Conservation (phyloP, 2,888 invertebrate genomes). For the Aspidiotus destructor region DNA sequence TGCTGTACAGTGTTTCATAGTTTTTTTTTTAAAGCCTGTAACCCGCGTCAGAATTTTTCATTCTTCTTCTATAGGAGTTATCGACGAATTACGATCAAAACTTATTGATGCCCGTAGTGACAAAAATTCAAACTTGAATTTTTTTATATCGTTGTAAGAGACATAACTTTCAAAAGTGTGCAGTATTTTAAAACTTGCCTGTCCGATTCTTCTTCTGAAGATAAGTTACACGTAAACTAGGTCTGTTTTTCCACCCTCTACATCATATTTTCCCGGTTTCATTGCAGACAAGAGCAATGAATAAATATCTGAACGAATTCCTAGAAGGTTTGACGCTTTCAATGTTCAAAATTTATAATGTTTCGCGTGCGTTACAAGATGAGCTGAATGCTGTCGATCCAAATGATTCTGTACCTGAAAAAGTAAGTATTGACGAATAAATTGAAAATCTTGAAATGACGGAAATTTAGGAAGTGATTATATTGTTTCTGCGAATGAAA, state of each 20-base stretch:
- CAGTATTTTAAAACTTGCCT: not conserved
- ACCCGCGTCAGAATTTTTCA: too few species aligned
- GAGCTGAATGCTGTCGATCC: conserved; percentile 89
- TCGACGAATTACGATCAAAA: too few species aligned
- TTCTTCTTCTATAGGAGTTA: too few species aligned
- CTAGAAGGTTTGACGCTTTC: conserved; percentile 98
- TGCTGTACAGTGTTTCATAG: too few species aligned
- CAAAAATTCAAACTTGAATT: too few species aligned
- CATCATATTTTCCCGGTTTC: not conserved
- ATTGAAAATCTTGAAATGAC: too few species aligned
- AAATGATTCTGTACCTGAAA: conserved; percentile 66
- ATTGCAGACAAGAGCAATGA: conserved; percentile 73
- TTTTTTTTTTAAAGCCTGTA: too few species aligned
- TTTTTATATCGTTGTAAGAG: too few species aligned
- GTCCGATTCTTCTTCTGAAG: not conserved
- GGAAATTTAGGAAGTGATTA: too few species aligned
- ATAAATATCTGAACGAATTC: conserved; percentile 92
- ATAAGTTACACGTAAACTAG: not conserved
- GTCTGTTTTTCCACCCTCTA: not conserved
- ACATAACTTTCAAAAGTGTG: too few species aligned
- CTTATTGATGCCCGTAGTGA: too few species aligned
- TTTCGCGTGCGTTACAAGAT: conserved; percentile 94
- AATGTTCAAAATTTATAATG: conserved; percentile 99
- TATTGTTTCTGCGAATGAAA: too few species aligned
- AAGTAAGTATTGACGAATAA: conserved; percentile 41